These are phyloP conservation scores for Apodemia zela DNA, from an alignment of 2,888 invertebrate species.

Conservation along the genomic window DNA sequence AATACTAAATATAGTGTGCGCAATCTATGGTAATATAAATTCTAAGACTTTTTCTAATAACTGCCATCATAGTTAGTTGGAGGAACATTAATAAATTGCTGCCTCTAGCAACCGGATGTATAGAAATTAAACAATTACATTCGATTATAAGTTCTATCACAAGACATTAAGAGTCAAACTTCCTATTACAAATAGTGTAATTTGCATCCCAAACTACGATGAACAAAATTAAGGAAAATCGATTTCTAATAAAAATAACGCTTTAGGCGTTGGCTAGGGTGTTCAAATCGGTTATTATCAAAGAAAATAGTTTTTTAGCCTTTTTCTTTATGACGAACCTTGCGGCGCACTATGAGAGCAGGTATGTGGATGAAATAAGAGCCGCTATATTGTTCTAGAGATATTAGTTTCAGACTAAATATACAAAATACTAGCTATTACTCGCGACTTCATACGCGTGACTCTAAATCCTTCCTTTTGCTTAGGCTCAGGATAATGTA, in stretches of 20 bases:
- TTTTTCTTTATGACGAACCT: slow-evolving; percentile 21
- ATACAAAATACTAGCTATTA: too few species aligned
- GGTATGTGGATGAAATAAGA: neutral
- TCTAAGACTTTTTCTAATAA: slow-evolving; percentile 54
- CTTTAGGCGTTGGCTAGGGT: slow-evolving; percentile 57
- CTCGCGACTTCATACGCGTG: too few species aligned
- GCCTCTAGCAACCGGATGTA: slow-evolving; percentile 73
- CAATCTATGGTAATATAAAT: neutral
- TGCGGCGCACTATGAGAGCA: neutral
- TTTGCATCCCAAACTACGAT: slow-evolving; percentile 74
- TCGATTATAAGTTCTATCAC: slow-evolving; percentile 29
- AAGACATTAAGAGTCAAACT: slow-evolving; percentile 33
- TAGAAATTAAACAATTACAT: slow-evolving; percentile 34
- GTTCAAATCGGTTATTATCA: slow-evolving; percentile 47
- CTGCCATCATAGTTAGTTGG: slow-evolving; percentile 61
- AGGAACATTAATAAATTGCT: slow-evolving; percentile 69
- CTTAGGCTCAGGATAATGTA: too few species aligned
- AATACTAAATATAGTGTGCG: neutral
- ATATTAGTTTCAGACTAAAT: too few species aligned
- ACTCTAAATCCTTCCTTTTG: too few species aligned
- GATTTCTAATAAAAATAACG: slow-evolving; percentile 67
- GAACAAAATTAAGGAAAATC: slow-evolving; percentile 73
- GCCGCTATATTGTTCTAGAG: too few species aligned
- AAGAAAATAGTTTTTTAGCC: slow-evolving; percentile 32
- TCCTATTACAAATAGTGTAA: slow-evolving; percentile 32